Evolutionary conservation across 2,888 invertebrate genomes (phyloP), one percentile per base, ranked within the genome.

Genomic region (Oscheius onirici): DNA sequence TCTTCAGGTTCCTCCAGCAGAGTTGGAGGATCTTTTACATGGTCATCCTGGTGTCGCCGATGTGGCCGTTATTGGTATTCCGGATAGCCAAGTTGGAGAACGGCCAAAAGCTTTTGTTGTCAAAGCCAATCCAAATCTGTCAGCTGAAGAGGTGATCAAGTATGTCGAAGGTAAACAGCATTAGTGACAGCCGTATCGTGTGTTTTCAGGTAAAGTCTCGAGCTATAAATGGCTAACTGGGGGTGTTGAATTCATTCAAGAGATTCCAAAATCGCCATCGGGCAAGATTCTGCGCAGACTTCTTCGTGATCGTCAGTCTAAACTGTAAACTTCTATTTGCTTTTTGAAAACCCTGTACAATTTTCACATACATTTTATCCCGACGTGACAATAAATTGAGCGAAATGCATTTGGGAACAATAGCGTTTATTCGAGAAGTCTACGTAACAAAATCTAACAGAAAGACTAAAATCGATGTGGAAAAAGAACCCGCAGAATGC

Each of bases 11-110:
- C 92, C 94, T 0, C 95, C 94, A 1, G 94, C 94, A 0, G 95
- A 95, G 89, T 88, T 95, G 54, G 95, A 95, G 88, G 92, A 92
- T n/a, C 84, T 95, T 58, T 88, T 95, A 52, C 89, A 93, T 65
- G 91, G 91, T 49, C 91, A 93, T 89, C 89, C 91, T 0, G 91
- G 91, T 65, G 91, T 95, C 60, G 90, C 91, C 71, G 94, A 95
- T 86, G 92, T 91, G 17, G 94, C 93, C 44, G 94, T 95, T 41
- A 91, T 94, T 83, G 94, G 94, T 17, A 87, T 91, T 63, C 92
- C 93, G 0, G 91, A 94, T 88, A 89, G 84, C 34, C 63, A 52
- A 55, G 26, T 49, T 11, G 73, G 73, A 13, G 72, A 72, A 41
- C 10, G 22, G 20, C 72, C 72, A 10, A 67, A 54, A 28, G 72